Evolutionary conservation across 2,797 vertebrate genomes (phyloP).

Genomic region (Sternarchorhynchus goeldii): DNA sequence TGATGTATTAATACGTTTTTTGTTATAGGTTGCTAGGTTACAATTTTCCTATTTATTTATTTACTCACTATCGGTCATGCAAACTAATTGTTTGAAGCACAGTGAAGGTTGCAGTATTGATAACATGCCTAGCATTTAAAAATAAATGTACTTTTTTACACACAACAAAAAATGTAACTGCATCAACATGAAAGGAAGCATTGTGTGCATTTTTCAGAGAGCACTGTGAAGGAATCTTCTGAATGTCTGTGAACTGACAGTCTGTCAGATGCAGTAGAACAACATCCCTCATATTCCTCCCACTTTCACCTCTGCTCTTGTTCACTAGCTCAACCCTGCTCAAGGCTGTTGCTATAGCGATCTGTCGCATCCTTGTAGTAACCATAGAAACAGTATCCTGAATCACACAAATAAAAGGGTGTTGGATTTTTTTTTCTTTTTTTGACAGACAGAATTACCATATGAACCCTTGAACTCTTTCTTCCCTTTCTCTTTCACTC

Average conservation of each 20-base stretch:
- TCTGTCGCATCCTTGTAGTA: slow-evolving; percentile 62
- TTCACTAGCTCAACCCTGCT: slow-evolving; percentile 53
- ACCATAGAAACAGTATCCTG: slow-evolving; percentile 69
- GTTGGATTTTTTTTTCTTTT: slow-evolving; percentile 34
- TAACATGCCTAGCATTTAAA: too few species aligned
- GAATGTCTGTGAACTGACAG: slow-evolving; percentile 21
- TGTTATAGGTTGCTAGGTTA: too few species aligned
- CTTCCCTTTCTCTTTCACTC: slow-evolving; percentile 28
- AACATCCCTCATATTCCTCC: slow-evolving; percentile 31
- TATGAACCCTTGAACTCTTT: slow-evolving; percentile 67
- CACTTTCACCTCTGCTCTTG: slow-evolving; percentile 47
- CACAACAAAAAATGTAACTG: too few species aligned
- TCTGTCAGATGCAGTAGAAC: slow-evolving; percentile 31
- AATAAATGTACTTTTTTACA: too few species aligned
- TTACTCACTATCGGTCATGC: too few species aligned
- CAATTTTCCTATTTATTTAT: too few species aligned
- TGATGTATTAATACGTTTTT: too few species aligned
- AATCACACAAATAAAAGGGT: slow-evolving; percentile 43
- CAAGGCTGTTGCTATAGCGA: slow-evolving; percentile 71
- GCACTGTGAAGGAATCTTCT: neutral
- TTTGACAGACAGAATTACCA: slow-evolving; percentile 46
- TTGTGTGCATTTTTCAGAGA: too few species aligned
- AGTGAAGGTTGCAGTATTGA: too few species aligned
- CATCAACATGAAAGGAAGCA: too few species aligned
- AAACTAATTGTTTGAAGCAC: too few species aligned